Evolutionary conservation across 2,113 vertebrate genomes (phyloP).

Genomic region (Hyperopisus bebe): DNA sequence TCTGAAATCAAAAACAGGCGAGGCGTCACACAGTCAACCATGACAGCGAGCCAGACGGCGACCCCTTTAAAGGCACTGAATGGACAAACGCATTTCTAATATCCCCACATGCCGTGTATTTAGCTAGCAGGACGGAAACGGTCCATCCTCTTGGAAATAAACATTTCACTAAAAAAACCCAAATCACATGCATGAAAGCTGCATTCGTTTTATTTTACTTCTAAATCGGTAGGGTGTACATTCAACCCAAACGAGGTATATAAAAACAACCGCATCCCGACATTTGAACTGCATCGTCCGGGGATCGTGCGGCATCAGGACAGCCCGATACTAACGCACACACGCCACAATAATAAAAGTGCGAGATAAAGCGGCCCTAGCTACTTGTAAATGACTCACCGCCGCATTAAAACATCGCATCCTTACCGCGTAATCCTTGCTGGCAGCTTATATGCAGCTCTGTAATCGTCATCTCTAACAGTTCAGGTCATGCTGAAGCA

Average conservation of each 20-base stretch:
- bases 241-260: background rate
- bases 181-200: background rate
- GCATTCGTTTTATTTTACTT: background rate
- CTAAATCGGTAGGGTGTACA: background rate
- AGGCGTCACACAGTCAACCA: background rate
- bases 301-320: background rate
- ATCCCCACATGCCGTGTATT: background rate
- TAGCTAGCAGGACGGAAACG: background rate
- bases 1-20: background rate
- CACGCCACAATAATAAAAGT: background rate
- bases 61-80: background rate
- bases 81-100: background rate
- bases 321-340: background rate
- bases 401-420: background rate
- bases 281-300: background rate
- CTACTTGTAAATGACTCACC: background rate
- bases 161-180: background rate
- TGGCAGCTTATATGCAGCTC: constrained; percentile 39
- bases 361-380: background rate
- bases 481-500: constrained; percentile 42
- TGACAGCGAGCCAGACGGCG: background rate
- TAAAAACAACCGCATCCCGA: background rate
- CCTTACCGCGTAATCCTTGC: constrained; percentile 47
- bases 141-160: background rate
- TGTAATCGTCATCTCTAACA: constrained; percentile 38